Percentiles rank a stretch among this genome's conserved stretches.
phyloP scores from a whole-genome alignment of 2,113 vertebrate genomes.

The Poeciliopsis turrubarensis region DNA sequence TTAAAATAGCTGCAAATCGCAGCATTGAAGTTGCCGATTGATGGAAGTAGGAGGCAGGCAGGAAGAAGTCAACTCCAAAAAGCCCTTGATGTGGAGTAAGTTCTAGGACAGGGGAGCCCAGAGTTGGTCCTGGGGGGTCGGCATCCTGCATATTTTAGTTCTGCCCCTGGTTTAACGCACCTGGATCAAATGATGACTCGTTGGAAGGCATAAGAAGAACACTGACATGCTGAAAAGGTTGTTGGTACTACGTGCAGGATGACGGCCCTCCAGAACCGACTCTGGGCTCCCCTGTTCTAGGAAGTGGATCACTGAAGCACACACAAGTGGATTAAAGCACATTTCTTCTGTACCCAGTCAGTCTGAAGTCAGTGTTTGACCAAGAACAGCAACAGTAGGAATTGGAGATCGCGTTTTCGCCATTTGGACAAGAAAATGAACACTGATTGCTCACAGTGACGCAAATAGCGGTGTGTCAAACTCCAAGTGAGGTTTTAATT shows the following conservation, averaged over 20 bases:
- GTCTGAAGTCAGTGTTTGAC: conserved; percentile 29
- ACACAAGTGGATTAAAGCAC: conserved; percentile 61
- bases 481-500: conserved; percentile 30
- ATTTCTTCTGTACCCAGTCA: conserved; percentile 37
- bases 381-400: conserved; percentile 2
- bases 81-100: conserved; percentile 69
- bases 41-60: conserved; percentile 45
- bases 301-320: conserved; percentile 68
- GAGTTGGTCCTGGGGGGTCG: no score
- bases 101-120: conserved; percentile 38
- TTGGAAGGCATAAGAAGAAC: no score
- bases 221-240: no score
- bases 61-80: conserved; percentile 64
- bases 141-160: no score
- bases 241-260: no score
- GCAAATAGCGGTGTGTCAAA: conserved; percentile 24
- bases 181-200: no score
- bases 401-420: conserved; percentile 8
- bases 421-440: conserved; percentile 28
- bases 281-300: conserved; percentile 1
- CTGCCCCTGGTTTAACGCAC: no score
- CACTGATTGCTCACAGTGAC: conserved; percentile 14
- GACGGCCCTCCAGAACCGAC: no score
- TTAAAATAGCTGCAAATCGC: conserved; percentile 64
- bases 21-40: conserved; percentile 35